Conservation (phyloP, 2,797 vertebrate genomes). For the Eulemur coronatus region DNA sequence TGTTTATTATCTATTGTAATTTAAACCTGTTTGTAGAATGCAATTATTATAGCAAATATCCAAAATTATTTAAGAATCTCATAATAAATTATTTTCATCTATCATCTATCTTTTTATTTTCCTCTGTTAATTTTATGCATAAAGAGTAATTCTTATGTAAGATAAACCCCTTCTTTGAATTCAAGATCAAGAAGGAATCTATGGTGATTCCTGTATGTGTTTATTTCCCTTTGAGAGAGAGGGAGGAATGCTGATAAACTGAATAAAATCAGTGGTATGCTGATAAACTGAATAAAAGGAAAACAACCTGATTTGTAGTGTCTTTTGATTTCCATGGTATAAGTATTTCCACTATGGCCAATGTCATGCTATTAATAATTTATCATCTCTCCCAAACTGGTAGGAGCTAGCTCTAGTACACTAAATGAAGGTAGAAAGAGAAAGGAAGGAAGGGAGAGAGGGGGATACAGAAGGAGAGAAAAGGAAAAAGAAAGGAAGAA, state of each 20-base stretch:
- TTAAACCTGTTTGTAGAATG: background rate
- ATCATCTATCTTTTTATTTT: conserved; percentile 7
- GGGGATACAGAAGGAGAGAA: background rate
- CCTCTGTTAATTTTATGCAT: background rate
- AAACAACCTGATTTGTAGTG: background rate
- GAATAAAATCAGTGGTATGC: background rate
- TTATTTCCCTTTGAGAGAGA: conserved; percentile 27
- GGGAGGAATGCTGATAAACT: background rate
- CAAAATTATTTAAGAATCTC: background rate
- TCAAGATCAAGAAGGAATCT: conserved; percentile 51
- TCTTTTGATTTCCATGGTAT: background rate
- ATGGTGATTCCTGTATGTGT: background rate
- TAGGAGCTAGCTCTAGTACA: background rate
- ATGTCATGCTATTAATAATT: background rate
- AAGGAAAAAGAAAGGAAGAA: background rate
- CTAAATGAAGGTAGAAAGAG: background rate
- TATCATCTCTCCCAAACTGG: background rate
- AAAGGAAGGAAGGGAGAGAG: background rate
- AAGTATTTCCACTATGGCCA: background rate
- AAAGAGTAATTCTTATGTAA: background rate
- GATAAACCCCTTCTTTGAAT: background rate
- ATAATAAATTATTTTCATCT: background rate
- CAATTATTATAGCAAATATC: background rate
- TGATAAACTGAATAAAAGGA: background rate
- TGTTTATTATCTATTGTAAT: background rate